Evolutionary conservation across 2,113 vertebrate species (phyloP).

Genomic region (Epinephelus lanceolatus): DNA sequence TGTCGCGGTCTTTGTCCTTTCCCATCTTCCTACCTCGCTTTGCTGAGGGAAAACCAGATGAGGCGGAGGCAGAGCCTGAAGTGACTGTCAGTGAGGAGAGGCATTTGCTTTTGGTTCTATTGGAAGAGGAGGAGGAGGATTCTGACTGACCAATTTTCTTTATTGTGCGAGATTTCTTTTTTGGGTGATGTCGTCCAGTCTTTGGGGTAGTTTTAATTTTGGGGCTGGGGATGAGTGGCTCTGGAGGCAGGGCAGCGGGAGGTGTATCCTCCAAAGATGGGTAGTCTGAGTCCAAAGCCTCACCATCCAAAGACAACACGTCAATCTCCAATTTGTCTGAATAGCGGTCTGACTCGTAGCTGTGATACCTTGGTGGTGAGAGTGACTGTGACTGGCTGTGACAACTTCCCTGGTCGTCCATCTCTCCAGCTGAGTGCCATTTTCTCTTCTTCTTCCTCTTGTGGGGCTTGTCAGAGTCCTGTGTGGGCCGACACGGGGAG

Average conservation of each 20-base stretch:
- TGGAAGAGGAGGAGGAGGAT: conserved; percentile 63
- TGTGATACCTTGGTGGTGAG: conserved; percentile 74
- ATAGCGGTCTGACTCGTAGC: conserved; percentile 82
- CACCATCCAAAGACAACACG: conserved; percentile 84
- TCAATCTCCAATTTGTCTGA: conserved; percentile 83
- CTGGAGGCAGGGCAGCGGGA: conserved; percentile 72
- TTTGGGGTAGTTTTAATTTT: conserved; percentile 77
- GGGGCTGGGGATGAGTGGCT: conserved; percentile 72
- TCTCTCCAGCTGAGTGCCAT: conserved; percentile 69
- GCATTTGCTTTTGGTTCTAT: conserved; percentile 77
- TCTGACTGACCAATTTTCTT: conserved; percentile 79
- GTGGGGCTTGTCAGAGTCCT: conserved; percentile 81
- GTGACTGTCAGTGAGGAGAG: conserved; percentile 75
- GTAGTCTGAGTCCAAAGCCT: conserved; percentile 87
- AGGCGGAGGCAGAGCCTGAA: conserved; percentile 51
- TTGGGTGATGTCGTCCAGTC: conserved; percentile 71
- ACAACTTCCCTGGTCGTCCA: conserved; percentile 72
- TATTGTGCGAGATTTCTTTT: conserved; percentile 80
- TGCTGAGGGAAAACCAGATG: conserved; percentile 45
- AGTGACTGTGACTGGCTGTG: conserved; percentile 73
- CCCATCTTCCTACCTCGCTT: conserved; percentile 77
- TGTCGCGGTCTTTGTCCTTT: conserved; percentile 82
- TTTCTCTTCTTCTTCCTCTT: conserved; percentile 85
- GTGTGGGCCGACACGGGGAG: conserved; percentile 70
- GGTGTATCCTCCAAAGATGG: conserved; percentile 86